Percentiles rank a stretch among this genome's conserved stretches.
Conservation (phyloP, 2,113 vertebrate genomes). For the Rhegmatorhina hoffmannsi region DNA sequence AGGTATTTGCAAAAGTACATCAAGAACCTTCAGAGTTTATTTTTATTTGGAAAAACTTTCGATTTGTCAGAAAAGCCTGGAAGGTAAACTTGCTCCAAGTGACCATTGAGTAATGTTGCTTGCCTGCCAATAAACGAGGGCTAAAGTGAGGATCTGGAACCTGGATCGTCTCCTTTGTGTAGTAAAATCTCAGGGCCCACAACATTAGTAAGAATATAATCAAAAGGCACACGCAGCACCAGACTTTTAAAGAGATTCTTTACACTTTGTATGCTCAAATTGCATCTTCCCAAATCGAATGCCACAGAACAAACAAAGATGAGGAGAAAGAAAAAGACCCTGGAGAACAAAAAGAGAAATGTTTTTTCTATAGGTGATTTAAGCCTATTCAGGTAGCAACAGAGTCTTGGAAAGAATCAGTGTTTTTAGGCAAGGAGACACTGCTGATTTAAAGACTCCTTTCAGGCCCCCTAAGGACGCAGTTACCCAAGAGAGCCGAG, state of each 20-base stretch:
- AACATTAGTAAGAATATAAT: not conserved
- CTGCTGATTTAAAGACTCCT: not conserved
- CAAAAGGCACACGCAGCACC: not conserved
- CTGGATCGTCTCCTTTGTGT: conserved; percentile 1
- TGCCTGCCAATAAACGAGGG: not conserved
- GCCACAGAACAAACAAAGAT: not conserved
- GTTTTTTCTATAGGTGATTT: conserved; percentile 27
- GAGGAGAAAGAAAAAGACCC: not conserved
- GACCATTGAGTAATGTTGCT: not conserved
- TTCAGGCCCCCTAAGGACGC: conserved; percentile 1
- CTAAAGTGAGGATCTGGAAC: not conserved
- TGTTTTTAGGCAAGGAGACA: conserved; percentile 7
- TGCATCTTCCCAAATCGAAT: not conserved
- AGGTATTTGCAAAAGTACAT: not conserved
- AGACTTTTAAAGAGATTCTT: conserved; percentile 1
- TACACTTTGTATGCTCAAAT: not conserved
- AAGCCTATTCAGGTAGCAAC: conserved; percentile 2
- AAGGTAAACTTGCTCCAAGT: not conserved
- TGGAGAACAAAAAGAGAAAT: not conserved
- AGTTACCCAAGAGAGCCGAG: not conserved
- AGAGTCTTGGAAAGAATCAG: conserved; percentile 14
- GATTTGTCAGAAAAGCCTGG: not conserved
- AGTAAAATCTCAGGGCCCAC: not conserved
- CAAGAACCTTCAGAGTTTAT: not conserved
- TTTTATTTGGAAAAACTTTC: not conserved